Percentiles rank a stretch among this genome's conserved stretches.
Evolutionary conservation across 2,888 invertebrate species (phyloP).

Genomic region (Athetis lepigone): DNA sequence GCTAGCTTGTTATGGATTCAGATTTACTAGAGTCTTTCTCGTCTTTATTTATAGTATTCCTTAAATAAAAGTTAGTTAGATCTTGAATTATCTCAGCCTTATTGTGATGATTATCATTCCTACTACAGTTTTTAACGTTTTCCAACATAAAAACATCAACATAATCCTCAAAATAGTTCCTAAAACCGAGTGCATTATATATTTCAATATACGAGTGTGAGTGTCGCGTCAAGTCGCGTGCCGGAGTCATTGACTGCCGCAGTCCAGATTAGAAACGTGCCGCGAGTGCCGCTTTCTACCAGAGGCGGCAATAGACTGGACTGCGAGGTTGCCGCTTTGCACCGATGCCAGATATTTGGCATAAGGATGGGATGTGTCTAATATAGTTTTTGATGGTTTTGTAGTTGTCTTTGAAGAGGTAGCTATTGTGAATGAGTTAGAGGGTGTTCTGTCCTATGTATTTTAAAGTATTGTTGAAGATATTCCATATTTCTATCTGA

Average conservation of each 20-base stretch:
- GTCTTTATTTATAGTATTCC: too few species aligned
- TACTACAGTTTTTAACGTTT: background rate
- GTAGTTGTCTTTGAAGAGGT: slow-evolving; percentile 1
- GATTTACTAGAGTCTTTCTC: too few species aligned
- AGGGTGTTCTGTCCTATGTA: background rate
- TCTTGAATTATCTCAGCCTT: too few species aligned
- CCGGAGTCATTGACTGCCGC: slow-evolving; percentile 88
- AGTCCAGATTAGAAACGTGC: slow-evolving; percentile 88
- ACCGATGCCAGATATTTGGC: slow-evolving; percentile 47
- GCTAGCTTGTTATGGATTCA: too few species aligned
- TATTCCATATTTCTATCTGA: background rate
- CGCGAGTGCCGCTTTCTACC: slow-evolving; percentile 88
- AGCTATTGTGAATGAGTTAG: background rate
- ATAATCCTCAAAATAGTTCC: slow-evolving; percentile 14
- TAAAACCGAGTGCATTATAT: slow-evolving; percentile 26
- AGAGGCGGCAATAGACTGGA: slow-evolving; percentile 81
- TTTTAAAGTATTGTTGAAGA: background rate
- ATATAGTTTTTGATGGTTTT: slow-evolving; percentile 12
- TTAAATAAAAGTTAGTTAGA: too few species aligned
- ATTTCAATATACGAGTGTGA: slow-evolving; percentile 62
- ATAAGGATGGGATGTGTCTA: slow-evolving; percentile 32
- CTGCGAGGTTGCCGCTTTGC: slow-evolving; percentile 82
- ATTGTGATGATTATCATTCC: background rate
- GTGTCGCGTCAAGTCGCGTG: slow-evolving; percentile 68
- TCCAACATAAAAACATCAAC: background rate